Evolutionary conservation across 2,797 vertebrate genomes (phyloP), one percentile per base, ranked within the genome.

Genomic region (Carapus acus): DNA sequence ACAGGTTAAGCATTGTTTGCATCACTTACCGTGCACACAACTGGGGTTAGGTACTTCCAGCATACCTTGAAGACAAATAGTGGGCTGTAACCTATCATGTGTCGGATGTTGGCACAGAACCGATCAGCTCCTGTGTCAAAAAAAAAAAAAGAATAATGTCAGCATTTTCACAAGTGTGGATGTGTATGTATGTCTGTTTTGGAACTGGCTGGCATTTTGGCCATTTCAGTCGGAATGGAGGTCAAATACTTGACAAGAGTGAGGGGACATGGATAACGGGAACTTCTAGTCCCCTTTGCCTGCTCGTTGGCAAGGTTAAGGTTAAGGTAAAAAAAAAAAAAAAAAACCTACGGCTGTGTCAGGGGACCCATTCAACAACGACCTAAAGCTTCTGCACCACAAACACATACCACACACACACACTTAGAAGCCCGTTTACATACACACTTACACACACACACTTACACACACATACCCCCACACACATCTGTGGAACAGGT

Each of bases 31-130:
- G 79, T 80, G 77, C 87, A 88, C 55, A 87, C 74, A 1, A 64
- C 56, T 0, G 88, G 88, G 40, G 87, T 88, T 63, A 88, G 51
- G 69, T 81, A 88, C 37, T 78, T 84, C 87, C 87, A 89, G 79
- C 88, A 89, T 59, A 87, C 68, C 41, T 67, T 77, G 80, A 88
- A 88, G 65, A 70, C 14, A 8, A 56, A 33, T 54, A 74, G 50
- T 1, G 86, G 84, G 15, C 8, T 66, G 77, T 83, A 69, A 56
- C 86, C 85, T 1, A 77, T 87, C 87, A 89, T 89, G 7, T 83
- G 76, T 66, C 38, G 62, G 69, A 88, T 89, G 79, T 88, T 85
- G 65, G 58, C 50, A 31, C 62, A 66, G 73, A 88, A 88, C 33
- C 83, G 83, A 1, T 88, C 74, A 9, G 87, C 82, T 71, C 88